These are phyloP conservation scores for Trachemys scripta DNA, from an alignment of 2,113 vertebrate genomes.

Conservation along the genomic window DNA sequence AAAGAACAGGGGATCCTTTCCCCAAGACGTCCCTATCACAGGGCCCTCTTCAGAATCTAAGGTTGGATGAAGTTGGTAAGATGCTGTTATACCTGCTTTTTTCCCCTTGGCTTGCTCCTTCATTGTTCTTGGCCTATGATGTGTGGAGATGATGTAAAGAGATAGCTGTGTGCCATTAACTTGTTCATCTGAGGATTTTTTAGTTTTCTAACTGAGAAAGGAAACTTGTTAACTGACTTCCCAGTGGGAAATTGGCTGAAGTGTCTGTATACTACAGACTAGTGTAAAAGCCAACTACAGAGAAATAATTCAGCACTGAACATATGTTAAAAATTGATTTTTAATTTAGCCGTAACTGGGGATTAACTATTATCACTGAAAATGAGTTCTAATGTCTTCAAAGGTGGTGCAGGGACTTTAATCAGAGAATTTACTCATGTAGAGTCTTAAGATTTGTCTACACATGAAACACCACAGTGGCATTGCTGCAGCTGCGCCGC, in stretches of 20 bases:
- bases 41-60: not conserved
- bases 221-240: slow-evolving; percentile 62
- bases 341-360: slow-evolving; percentile 61
- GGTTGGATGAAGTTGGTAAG: not conserved
- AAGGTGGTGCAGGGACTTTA: slow-evolving; percentile 25
- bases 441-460: slow-evolving; percentile 14
- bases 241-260: slow-evolving; percentile 61
- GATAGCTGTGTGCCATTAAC: not conserved
- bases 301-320: slow-evolving; percentile 57
- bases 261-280: slow-evolving; percentile 37
- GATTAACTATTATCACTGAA: slow-evolving; percentile 52
- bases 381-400: not conserved
- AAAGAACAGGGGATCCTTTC: not conserved
- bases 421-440: slow-evolving; percentile 45
- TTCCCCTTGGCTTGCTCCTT: slow-evolving; percentile 10
- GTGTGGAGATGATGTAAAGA: slow-evolving; percentile 11
- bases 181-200: slow-evolving; percentile 24
- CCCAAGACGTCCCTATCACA: not conserved
- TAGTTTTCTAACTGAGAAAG: slow-evolving; percentile 52
- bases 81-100: slow-evolving; percentile 12
- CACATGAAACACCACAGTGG: not conserved
- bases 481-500: not conserved
- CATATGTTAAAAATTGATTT: slow-evolving; percentile 68
- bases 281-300: slow-evolving; percentile 39
- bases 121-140: not conserved